These are phyloP conservation scores for Neodon shergylaensis DNA, from an alignment of 2,113 vertebrate genomes.

Conservation along the genomic window DNA sequence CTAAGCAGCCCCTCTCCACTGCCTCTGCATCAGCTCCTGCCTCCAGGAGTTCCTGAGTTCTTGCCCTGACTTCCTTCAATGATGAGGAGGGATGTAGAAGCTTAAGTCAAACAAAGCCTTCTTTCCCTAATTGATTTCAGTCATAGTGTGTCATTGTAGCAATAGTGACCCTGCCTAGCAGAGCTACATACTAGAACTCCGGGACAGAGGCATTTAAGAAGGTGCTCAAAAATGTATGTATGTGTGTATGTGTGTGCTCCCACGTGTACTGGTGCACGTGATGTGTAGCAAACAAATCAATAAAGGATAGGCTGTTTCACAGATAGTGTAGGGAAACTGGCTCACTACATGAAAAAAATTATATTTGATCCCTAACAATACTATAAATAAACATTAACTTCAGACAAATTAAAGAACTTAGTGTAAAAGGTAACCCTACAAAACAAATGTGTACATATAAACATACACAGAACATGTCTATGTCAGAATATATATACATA, in stretches of 20 bases:
- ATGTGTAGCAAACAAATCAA: not conserved
- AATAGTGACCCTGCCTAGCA: not conserved
- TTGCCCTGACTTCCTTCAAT: not conserved
- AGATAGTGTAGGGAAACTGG: not conserved
- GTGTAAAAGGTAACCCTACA: not conserved
- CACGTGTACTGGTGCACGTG: not conserved
- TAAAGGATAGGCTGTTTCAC: not conserved
- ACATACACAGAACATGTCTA: not conserved
- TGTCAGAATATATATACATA: not conserved
- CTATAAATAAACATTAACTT: not conserved
- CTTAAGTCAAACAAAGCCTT: not conserved
- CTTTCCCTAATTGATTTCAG: not conserved
- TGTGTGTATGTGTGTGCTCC: too few species aligned
- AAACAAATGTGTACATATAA: not conserved
- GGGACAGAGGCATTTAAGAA: not conserved
- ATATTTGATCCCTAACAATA: not conserved
- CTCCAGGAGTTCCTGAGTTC: not conserved
- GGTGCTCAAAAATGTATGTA: not conserved
- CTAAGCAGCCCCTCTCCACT: not conserved
- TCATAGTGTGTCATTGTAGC: not conserved
- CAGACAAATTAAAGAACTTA: conserved; percentile 1
- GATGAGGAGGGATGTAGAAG: not conserved
- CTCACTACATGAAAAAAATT: not conserved
- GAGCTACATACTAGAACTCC: not conserved
- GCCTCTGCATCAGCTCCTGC: not conserved